Evolutionary conservation across 2,888 invertebrate species (phyloP).

Genomic region (Protophormia terraenovae): DNA sequence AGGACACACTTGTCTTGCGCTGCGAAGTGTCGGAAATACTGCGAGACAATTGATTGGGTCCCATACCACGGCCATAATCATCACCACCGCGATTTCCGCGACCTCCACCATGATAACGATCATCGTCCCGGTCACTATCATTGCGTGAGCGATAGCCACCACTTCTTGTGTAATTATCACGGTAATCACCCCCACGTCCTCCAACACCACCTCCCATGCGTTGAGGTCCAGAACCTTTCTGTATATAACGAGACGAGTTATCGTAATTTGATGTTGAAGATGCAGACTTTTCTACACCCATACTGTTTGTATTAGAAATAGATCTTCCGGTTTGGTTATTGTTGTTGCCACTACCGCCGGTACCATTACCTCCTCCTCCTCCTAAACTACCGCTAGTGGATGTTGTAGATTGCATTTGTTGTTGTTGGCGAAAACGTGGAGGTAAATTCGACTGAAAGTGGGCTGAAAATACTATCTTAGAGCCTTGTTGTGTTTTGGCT

Average conservation of each 20-base stretch:
- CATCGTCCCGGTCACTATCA: constrained; percentile 74
- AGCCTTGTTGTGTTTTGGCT: constrained; percentile 71
- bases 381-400: constrained; percentile 64
- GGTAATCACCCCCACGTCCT: constrained; percentile 70
- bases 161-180: constrained; percentile 73
- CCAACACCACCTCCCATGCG: constrained; percentile 55
- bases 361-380: constrained; percentile 63
- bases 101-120: constrained; percentile 72
- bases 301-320: constrained; percentile 44
- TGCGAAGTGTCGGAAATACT: constrained; percentile 82
- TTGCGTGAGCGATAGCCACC: constrained; percentile 73
- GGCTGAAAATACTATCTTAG: constrained; percentile 84
- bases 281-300: constrained; percentile 74
- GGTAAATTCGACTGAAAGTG: constrained; percentile 92
- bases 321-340: constrained; percentile 68
- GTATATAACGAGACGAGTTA: constrained; percentile 72
- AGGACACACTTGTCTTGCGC: constrained; percentile 80
- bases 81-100: constrained; percentile 69
- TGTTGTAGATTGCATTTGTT: constrained; percentile 78
- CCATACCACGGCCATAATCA: constrained; percentile 70
- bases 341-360: constrained; percentile 65
- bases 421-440: constrained; percentile 91
- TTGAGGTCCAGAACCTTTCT: constrained; percentile 69
- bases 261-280: constrained; percentile 76
- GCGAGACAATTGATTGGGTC: constrained; percentile 76